Evolutionary conservation across 2,113 vertebrate species (phyloP), one percentile per base, ranked within the genome.

Genomic region (Malurus cyaneus): DNA sequence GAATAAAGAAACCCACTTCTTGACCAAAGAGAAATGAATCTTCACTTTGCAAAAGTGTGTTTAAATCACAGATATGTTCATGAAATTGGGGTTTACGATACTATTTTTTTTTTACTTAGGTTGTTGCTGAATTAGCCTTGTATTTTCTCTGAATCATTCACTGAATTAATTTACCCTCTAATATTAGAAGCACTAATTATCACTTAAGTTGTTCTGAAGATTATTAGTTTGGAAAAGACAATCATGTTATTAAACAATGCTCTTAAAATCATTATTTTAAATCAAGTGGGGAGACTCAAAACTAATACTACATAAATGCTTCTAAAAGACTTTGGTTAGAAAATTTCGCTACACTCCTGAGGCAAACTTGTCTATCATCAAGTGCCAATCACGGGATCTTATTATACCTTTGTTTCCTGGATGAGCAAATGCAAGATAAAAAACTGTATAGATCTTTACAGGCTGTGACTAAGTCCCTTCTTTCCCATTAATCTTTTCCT

Each of bases 101-200:
- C 23, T 92, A 4, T 13, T 80, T 82, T 91, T 92, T 80, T 92
- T 80, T 90, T 80, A 41, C 36, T 83, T 53, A 14, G 10, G 18
- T 15, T 92, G 31, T 80, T 81, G 25, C 16, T 89, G 34, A 94
- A 78, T 89, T 94, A 80, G 36, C 64, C 54, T 70, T 92, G 5
- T 56, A 46, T 87, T 95, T 95, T 83, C 25, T 82, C 24, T 83
- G 56, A 67, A 54, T 92, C 28, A 29, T 74, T 93, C 65, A 88
- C 65, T 86, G 39, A 86, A 71, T 88, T 86, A 62, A 93, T 60
- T 89, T 80, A 50, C 18, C 13, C 6, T 78, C 18, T 59, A 67
- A 24, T 87, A 60, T 56, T 84, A 56, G 56, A 87, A 79, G 24
- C 8, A 36, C 14, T 56, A 79, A 23, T 87, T 91, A 53, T 39